A percentile compares a stretch with the other conserved stretches of the same genome.
These are phyloP conservation scores for Octomys mimax DNA, from an alignment of 2,797 vertebrate genomes.

Conservation along the genomic window DNA sequence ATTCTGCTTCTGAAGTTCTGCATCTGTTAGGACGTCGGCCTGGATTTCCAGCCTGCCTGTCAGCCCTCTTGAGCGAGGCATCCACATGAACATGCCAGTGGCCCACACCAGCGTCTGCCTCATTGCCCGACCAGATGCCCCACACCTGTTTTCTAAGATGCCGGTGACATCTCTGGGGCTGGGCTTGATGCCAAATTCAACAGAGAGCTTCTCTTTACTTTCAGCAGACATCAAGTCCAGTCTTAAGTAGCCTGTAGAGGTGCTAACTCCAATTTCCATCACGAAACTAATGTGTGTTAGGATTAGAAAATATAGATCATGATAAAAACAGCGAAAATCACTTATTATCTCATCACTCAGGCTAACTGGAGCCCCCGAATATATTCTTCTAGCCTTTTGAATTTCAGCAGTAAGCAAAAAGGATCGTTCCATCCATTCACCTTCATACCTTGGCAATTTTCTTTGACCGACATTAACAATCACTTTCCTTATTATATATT, in stretches of 20 bases:
- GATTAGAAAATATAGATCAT: background rate
- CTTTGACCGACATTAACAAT: background rate
- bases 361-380: background rate
- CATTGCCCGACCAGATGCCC: background rate
- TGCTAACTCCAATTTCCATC: background rate
- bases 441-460: background rate
- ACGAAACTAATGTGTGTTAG: background rate
- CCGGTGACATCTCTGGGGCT: background rate
- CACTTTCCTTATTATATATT: background rate
- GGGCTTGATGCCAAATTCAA: background rate
- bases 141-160: background rate
- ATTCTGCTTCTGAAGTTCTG: background rate
- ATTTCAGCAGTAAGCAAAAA: background rate
- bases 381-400: background rate
- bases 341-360: background rate
- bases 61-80: background rate
- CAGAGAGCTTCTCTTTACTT: background rate
- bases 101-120: no score
- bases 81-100: no score
- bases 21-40: background rate
- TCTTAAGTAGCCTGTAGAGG: background rate
- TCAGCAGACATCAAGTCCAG: background rate
- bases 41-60: background rate
- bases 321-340: background rate
- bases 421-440: background rate